phyloP scores from a whole-genome alignment of 1,140 invertebrate species.

The Atta cephalotes region DNA sequence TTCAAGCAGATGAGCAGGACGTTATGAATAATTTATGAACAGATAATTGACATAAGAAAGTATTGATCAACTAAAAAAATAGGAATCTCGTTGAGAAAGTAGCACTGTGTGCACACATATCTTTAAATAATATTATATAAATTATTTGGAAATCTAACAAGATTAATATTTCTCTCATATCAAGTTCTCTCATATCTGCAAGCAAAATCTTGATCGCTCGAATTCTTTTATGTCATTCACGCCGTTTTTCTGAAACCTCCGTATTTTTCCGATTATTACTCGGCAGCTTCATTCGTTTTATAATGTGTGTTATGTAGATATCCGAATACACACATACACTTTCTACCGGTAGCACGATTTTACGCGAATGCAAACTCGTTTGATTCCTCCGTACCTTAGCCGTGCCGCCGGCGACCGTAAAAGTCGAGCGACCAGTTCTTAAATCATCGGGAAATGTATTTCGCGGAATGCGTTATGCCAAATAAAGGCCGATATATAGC shows the following conservation, averaged over 20 bases:
- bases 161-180: not conserved
- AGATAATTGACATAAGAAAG: slow-evolving; percentile 29
- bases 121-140: not conserved
- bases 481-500: slow-evolving; percentile 65
- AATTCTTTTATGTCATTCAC: not conserved
- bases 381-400: slow-evolving; percentile 23
- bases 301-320: not conserved
- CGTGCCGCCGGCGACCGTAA: slow-evolving; percentile 45
- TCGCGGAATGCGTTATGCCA: slow-evolving; percentile 42
- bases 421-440: slow-evolving; percentile 66
- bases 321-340: slow-evolving; percentile 2
- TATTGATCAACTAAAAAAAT: slow-evolving; percentile 2
- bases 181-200: not conserved
- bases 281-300: not conserved
- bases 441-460: slow-evolving; percentile 65
- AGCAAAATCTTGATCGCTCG: not conserved
- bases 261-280: not conserved
- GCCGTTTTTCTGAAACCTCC: not conserved
- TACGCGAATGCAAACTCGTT: slow-evolving; percentile 53
- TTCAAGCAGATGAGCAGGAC: not conserved
- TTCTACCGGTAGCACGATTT: slow-evolving; percentile 31
- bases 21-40: slow-evolving; percentile 15
- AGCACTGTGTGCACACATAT: not conserved
- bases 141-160: not conserved
- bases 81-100: not conserved